Evolutionary conservation across 2,113 vertebrate genomes (phyloP).

Genomic region (Anas platyrhynchos): DNA sequence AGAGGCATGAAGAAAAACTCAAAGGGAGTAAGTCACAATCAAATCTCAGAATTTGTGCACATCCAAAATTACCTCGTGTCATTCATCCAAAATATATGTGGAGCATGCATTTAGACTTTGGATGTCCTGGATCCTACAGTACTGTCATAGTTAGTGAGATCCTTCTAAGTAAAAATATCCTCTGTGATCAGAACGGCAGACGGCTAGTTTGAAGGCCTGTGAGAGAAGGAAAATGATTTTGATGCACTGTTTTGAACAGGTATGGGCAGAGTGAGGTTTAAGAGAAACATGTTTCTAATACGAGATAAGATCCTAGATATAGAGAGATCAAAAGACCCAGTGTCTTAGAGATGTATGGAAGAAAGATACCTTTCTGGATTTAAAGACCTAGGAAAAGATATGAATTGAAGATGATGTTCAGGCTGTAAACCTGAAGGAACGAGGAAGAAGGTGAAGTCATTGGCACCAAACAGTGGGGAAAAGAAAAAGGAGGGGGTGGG

Average conservation of each 20-base stretch:
- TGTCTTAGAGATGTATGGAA: background rate
- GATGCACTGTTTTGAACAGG: background rate
- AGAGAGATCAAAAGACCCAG: background rate
- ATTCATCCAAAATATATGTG: background rate
- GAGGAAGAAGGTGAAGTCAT: background rate
- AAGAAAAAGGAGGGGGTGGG: background rate
- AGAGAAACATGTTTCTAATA: background rate
- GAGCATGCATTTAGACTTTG: background rate
- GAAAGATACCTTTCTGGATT: background rate
- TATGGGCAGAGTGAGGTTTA: background rate
- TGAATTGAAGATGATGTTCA: background rate
- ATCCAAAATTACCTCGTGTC: background rate
- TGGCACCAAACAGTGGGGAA: background rate
- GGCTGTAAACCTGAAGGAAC: background rate
- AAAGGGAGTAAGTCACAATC: background rate
- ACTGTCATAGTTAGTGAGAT: background rate
- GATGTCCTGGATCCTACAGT: background rate
- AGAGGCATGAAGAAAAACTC: background rate
- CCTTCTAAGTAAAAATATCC: background rate
- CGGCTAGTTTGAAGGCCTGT: background rate
- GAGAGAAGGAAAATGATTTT: background rate
- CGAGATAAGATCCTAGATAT: background rate
- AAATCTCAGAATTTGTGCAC: background rate
- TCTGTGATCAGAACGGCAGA: accelerated
- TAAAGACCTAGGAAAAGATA: background rate